Percentiles rank a stretch among this genome's conserved stretches.
Conservation (phyloP, 1,140 invertebrate genomes). For the Orchestia grillus region DNA sequence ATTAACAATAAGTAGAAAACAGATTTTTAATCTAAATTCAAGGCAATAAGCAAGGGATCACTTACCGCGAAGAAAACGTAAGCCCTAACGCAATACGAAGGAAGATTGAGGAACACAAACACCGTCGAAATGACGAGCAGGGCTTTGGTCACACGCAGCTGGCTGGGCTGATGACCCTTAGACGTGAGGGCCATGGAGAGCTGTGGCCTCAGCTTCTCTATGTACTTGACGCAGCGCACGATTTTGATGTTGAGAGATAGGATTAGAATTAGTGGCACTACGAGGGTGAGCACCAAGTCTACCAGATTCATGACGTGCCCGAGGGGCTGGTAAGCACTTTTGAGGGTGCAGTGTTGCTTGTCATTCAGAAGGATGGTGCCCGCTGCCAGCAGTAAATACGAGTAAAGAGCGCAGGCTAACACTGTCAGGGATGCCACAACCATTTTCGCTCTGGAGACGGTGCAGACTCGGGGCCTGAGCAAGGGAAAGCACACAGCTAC, state of each 20-base stretch:
- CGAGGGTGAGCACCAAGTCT: conserved; percentile 80
- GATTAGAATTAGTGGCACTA: conserved; percentile 80
- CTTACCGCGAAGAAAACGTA: conserved; percentile 70
- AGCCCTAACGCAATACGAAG: conserved; percentile 73
- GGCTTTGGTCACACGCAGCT: conserved; percentile 80
- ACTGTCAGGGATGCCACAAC: conserved; percentile 75
- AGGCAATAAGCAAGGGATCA: background rate
- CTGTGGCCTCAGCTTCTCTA: conserved; percentile 70
- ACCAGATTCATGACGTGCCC: conserved; percentile 79
- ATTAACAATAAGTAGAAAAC: too few relatives aligned
- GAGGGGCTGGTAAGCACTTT: conserved; percentile 69
- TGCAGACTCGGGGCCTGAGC: conserved; percentile 82
- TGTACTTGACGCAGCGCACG: conserved; percentile 76
- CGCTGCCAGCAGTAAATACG: conserved; percentile 75
- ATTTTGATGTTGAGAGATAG: conserved; percentile 81
- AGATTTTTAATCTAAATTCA: too few relatives aligned
- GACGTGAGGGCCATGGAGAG: conserved; percentile 48
- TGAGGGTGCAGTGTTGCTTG: conserved; percentile 78
- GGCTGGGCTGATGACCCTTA: background rate
- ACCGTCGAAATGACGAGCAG: conserved; percentile 84
- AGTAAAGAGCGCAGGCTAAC: conserved; percentile 75
- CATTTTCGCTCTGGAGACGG: conserved; percentile 80
- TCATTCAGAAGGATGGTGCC: conserved; percentile 77
- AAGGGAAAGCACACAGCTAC: conserved; percentile 85
- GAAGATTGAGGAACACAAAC: conserved; percentile 84